A percentile compares a stretch with the other conserved stretches of the same genome.
These are phyloP conservation scores for Trematocara stigmaticum DNA, from an alignment of 2,113 vertebrate species.

Conservation along the genomic window DNA sequence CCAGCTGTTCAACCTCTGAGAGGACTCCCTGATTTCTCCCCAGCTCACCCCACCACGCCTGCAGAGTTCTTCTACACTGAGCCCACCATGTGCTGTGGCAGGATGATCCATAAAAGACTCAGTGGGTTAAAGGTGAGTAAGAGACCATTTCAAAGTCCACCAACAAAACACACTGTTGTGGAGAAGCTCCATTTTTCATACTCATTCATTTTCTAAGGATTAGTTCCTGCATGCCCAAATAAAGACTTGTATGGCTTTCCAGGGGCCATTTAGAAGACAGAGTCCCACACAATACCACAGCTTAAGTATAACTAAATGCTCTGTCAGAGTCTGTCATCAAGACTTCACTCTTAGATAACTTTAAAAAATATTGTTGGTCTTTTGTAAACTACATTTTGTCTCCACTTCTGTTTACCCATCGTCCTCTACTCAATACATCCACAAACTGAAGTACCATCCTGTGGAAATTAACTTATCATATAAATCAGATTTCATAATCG, in stretches of 20 bases:
- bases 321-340: not conserved
- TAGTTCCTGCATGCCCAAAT: not conserved
- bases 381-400: not conserved
- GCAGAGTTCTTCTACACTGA: constrained; percentile 55
- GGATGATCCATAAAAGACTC: constrained; percentile 37
- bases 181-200: not conserved
- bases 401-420: not conserved
- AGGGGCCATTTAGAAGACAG: not conserved
- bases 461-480: not conserved
- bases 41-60: constrained; percentile 22
- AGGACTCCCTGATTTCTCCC: not conserved
- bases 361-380: not conserved
- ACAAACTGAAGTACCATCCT: not conserved
- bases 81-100: constrained; percentile 8
- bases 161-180: not conserved
- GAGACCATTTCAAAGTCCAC: not conserved
- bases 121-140: constrained; percentile 38
- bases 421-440: not conserved
- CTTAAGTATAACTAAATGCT: not conserved
- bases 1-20: not conserved
- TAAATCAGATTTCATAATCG: not conserved
- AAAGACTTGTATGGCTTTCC: not conserved
- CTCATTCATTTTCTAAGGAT: not conserved
- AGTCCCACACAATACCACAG: not conserved
- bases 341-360: not conserved